phyloP scores from a whole-genome alignment of 2,888 invertebrate genomes.

The Amiota mariae region DNA sequence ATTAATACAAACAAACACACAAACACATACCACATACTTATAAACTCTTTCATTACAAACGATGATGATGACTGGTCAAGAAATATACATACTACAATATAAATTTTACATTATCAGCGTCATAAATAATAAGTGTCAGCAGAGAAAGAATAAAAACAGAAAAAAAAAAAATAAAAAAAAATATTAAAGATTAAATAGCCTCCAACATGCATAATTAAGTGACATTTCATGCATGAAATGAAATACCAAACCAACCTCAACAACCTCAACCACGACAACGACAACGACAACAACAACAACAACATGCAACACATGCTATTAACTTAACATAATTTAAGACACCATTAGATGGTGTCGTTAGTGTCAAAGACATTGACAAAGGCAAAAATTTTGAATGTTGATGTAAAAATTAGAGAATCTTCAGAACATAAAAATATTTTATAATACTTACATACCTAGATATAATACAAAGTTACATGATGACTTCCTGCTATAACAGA shows the following conservation, averaged over 20 bases:
- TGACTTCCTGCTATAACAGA: too few species aligned
- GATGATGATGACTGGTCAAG: slow-evolving; percentile 11
- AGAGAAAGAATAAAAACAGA: slow-evolving; percentile 34
- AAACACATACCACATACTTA: too few species aligned
- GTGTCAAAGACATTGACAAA: not conserved
- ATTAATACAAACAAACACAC: too few species aligned
- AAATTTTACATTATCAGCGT: slow-evolving; percentile 17
- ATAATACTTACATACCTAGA: too few species aligned
- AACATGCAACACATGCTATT: not conserved
- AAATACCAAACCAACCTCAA: too few species aligned
- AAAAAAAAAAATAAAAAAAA: slow-evolving; percentile 45
- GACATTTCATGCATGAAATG: slow-evolving; percentile 66
- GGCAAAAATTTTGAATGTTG: not conserved
- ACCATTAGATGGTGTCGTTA: slow-evolving; percentile 39
- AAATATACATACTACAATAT: not conserved
- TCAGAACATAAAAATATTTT: too few species aligned
- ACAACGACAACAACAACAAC: slow-evolving; percentile 53
- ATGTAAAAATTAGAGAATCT: too few species aligned
- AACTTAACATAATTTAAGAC: slow-evolving; percentile 63
- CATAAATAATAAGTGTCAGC: slow-evolving; percentile 37
- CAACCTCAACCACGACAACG: too few species aligned
- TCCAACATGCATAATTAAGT: slow-evolving; percentile 57
- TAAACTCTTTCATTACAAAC: too few species aligned
- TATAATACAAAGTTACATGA: too few species aligned
- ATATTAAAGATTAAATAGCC: slow-evolving; percentile 41